phyloP scores from a whole-genome alignment of 2,113 vertebrate species.

The Collichthys lucidus region DNA sequence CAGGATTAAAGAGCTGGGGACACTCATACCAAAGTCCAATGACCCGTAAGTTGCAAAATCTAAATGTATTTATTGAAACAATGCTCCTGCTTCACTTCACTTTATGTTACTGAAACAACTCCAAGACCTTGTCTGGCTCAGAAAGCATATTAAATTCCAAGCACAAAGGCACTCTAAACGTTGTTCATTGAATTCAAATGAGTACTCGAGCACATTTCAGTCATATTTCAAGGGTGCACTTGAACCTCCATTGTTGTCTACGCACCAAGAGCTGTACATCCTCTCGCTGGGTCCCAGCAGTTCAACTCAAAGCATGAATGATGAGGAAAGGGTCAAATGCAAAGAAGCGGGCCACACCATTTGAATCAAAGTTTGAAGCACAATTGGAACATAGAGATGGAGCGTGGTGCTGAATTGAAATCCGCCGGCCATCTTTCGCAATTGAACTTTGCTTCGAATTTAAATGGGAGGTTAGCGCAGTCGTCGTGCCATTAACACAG shows the following conservation, averaged over 20 bases:
- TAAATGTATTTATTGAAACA: constrained; percentile 39
- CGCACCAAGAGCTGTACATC: constrained; percentile 56
- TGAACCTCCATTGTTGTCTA: constrained; percentile 65
- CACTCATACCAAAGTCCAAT: constrained; percentile 97
- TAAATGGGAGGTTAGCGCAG: constrained; percentile 79
- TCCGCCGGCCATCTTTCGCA: constrained; percentile 69
- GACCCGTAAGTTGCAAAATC: constrained; percentile 91
- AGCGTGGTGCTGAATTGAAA: constrained; percentile 61
- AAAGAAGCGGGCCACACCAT: constrained; percentile 63
- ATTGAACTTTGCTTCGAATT: constrained; percentile 83
- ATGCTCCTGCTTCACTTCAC: not conserved
- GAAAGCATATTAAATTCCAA: constrained; percentile 44
- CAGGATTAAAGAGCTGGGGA: constrained; percentile 98
- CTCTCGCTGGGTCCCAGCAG: constrained; percentile 58
- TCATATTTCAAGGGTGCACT: constrained; percentile 75
- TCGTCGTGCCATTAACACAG: constrained; percentile 77
- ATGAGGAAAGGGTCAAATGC: constrained; percentile 78
- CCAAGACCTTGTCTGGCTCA: constrained; percentile 31
- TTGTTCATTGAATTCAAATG: constrained; percentile 70
- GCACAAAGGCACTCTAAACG: constrained; percentile 59
- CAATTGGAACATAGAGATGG: constrained; percentile 67
- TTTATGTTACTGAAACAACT: constrained; percentile 15
- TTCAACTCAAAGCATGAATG: constrained; percentile 70
- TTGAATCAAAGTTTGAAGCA: constrained; percentile 78
- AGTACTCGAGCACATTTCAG: constrained; percentile 66